Percentiles rank a stretch among this genome's conserved stretches.
phyloP scores from a whole-genome alignment of 2,797 vertebrate genomes.

The Taenioides sp. region DNA sequence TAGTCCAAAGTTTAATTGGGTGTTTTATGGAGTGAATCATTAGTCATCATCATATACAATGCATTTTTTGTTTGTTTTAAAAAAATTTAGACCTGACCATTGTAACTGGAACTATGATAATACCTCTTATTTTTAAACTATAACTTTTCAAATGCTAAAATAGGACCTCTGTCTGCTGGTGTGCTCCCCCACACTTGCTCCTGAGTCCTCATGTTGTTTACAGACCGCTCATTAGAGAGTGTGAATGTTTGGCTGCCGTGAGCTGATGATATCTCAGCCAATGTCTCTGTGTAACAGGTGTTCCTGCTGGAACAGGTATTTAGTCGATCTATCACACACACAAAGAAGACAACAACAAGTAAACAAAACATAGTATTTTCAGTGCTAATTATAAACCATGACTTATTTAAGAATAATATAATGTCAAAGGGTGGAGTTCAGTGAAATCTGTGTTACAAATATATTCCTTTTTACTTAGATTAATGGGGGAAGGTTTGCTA shows the following conservation, averaged over 20 bases:
- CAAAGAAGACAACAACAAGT: background rate
- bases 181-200: background rate
- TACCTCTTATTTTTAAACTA: background rate
- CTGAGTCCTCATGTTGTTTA: background rate
- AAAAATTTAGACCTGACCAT: background rate
- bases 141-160: background rate
- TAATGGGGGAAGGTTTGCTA: background rate
- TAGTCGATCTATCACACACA: background rate
- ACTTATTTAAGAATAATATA: background rate
- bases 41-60: no score
- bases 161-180: background rate
- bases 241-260: background rate
- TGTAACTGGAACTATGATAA: background rate
- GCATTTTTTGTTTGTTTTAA: background rate
- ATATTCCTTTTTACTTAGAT: background rate
- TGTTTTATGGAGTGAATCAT: no score
- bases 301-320: background rate
- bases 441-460: background rate
- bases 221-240: conserved; percentile 1
- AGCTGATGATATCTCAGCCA: background rate
- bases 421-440: background rate
- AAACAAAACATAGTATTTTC: background rate
- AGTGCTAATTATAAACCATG: background rate
- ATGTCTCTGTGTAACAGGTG: background rate
- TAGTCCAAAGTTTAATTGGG: no score